These are phyloP conservation scores for Cyanoderma ruficeps DNA, from an alignment of 2,113 vertebrate genomes.

Conservation along the genomic window DNA sequence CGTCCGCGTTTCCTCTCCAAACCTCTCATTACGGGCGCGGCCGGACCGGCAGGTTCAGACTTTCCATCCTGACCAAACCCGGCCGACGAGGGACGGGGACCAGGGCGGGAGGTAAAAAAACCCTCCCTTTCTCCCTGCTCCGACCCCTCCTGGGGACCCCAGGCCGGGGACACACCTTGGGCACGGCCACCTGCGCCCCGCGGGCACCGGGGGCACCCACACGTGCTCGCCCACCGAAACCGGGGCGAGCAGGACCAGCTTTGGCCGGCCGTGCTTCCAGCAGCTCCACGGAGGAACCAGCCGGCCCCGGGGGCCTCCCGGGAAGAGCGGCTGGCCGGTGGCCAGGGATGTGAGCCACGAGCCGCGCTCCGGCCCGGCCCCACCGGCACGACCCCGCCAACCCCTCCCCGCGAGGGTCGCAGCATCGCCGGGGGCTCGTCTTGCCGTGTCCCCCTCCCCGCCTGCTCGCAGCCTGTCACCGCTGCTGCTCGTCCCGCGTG, in stretches of 20 bases:
- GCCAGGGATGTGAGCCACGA: background rate
- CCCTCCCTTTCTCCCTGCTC: background rate
- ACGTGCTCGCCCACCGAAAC: background rate
- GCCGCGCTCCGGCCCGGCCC: fast-evolving
- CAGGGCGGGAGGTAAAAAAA: background rate
- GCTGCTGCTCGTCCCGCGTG: fast-evolving
- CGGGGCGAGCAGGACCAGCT: background rate
- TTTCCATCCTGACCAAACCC: background rate
- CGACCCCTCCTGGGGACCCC: background rate
- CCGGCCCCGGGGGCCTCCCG: background rate
- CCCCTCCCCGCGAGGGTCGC: fast-evolving
- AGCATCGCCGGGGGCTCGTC: fast-evolving
- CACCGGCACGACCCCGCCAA: background rate
- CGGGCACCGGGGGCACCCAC: background rate
- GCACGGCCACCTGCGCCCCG: background rate
- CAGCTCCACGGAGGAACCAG: background rate
- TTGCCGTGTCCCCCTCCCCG: fast-evolving
- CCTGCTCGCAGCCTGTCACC: background rate
- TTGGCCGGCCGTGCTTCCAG: background rate
- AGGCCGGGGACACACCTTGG: background rate
- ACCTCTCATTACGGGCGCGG: conserved; percentile 36
- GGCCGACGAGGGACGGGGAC: background rate
- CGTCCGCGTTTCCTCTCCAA: background rate
- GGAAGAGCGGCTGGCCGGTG: background rate
- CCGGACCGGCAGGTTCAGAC: conserved; percentile 54